Evolutionary conservation across 2,797 vertebrate species (phyloP).

Genomic region (Distichodus sexfasciatus): DNA sequence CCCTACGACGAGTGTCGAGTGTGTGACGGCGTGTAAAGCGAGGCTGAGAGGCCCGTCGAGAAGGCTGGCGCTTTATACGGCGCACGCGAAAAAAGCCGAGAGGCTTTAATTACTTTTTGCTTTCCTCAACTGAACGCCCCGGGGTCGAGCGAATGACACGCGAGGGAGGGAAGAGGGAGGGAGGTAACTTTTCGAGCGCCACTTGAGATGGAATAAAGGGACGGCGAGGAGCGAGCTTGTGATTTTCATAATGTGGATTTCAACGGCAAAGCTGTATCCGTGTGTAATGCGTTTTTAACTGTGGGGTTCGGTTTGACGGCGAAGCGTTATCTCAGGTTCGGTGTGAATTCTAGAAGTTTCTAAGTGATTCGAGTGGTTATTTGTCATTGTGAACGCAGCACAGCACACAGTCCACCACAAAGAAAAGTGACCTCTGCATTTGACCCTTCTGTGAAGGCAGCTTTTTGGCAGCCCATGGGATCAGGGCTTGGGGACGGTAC

Average conservation of each 20-base stretch:
- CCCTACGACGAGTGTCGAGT: neutral
- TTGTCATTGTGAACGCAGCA: too few species aligned
- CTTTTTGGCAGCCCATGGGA: too few species aligned
- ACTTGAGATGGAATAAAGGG: conserved; percentile 20
- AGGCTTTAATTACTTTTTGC: conserved; percentile 45
- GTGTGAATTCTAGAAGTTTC: too few species aligned
- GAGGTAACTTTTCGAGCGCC: conserved; percentile 17
- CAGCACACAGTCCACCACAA: too few species aligned
- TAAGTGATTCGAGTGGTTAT: too few species aligned
- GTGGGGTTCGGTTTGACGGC: too few species aligned
- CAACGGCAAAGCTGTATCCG: neutral
- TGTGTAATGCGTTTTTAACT: too few species aligned
- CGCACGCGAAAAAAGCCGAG: conserved; percentile 31
- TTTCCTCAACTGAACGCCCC: conserved; percentile 33
- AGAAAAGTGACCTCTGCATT: too few species aligned
- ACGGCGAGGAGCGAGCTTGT: conserved; percentile 11
- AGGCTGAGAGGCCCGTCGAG: conserved; percentile 20
- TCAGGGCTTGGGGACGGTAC: too few species aligned
- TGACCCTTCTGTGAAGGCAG: too few species aligned
- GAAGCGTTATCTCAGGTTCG: too few species aligned
- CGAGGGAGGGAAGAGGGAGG: neutral
- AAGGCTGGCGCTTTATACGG: conserved; percentile 25
- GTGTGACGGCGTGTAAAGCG: conserved; percentile 5
- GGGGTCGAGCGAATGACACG: conserved; percentile 27
- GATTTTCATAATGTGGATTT: neutral